Percentiles rank a stretch among this genome's conserved stretches.
Evolutionary conservation across 2,888 invertebrate genomes (phyloP).

Genomic region (Chloroclysta siterata): DNA sequence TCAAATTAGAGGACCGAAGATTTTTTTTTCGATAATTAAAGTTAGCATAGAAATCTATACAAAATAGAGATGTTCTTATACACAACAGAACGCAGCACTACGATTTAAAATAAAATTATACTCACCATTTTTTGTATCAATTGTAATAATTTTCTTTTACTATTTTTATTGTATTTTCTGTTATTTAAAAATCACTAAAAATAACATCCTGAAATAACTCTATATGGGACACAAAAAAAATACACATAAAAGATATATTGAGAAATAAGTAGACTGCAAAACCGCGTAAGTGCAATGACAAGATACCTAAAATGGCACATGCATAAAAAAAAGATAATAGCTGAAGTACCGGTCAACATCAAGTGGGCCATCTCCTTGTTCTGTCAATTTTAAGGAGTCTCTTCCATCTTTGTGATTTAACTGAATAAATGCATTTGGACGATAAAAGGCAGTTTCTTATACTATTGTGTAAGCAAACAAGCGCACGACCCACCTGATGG

Average conservation of each 20-base stretch:
- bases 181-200: not conserved
- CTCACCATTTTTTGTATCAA: not conserved
- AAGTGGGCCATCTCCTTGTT: too few relatives aligned
- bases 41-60: not conserved
- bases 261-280: not conserved
- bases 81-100: not conserved
- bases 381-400: too few relatives aligned
- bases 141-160: not conserved
- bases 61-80: not conserved
- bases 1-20: not conserved
- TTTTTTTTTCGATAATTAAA: not conserved
- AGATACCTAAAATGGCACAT: too few relatives aligned
- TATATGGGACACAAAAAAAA: conserved; percentile 7
- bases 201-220: not conserved
- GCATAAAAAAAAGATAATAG: too few relatives aligned
- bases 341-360: too few relatives aligned
- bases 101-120: not conserved
- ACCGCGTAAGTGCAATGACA: conserved; percentile 12
- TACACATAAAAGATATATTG: not conserved
- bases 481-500: too few relatives aligned
- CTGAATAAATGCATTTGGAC: too few relatives aligned
- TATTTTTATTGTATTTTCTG: not conserved
- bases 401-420: too few relatives aligned
- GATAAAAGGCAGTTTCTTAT: too few relatives aligned
- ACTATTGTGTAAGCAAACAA: too few relatives aligned